Evolutionary conservation across 2,888 invertebrate species (phyloP), one percentile per base, ranked within the genome.

Genomic region (Lithophane socia): DNA sequence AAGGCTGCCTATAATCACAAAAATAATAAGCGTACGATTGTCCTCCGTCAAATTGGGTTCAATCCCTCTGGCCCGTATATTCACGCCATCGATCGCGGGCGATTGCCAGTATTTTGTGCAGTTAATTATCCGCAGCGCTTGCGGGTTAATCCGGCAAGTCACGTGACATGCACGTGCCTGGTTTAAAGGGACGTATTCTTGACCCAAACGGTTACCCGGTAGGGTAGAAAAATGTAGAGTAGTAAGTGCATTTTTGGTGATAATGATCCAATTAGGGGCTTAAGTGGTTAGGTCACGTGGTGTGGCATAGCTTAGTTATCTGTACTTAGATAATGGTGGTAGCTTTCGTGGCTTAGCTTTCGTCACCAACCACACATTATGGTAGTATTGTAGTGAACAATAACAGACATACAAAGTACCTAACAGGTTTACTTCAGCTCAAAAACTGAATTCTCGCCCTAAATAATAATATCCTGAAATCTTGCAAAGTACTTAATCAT

Each of bases 91-190:
- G 94, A 94, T 93, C 93, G 94, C 90, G 89, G 86, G 85, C 90
- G 93, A 93, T 93, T 91, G 92, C 91, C 90, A 92, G 92, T 93
- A 93, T 95, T 96, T 96, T 96, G 95, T 95, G 93, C 93, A 94
- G 96, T 95, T 96, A 96, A 96, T 96, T 96, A 96, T 95, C 95
- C 94, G 92, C 92, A 92, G 92, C 91, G 91, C 91, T 92, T 92
- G 92, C 87, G 92, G 91, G 92, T 93, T 96, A 96, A 96, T 96
- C 96, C 96, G 92, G 91, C 87, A 87, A 92, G 96, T 92, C 96
- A 96, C 96, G 96, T 96, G 96, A 94, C 94, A 89, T 91, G 94
- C 96, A 96, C 96, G 96, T 95, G 96, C 94, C 77, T 87, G 79
- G 80, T 89, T 88, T 86, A 86, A 86, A 89, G 90, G 90, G 89